phyloP scores from a whole-genome alignment of 37 sponge, comb jelly and placozoan genomes.

The Chondrosia reniformis region DNA sequence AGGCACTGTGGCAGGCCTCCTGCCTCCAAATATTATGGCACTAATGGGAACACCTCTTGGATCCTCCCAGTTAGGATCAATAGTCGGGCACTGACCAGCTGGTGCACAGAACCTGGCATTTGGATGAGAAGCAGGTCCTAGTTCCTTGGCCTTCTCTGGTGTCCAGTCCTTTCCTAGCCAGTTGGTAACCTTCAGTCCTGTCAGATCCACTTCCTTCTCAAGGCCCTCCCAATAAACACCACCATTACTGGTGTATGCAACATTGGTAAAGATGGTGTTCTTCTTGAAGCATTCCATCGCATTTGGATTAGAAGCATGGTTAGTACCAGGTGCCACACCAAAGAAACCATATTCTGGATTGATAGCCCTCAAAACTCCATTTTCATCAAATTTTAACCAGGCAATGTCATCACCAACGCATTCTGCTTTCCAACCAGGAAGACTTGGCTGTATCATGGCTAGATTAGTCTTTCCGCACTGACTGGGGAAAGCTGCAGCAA shows the following conservation, averaged over 20 bases:
- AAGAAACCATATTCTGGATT: slow-evolving; percentile 99
- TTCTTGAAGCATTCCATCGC: slow-evolving; percentile 85
- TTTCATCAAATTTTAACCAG: slow-evolving; percentile 93
- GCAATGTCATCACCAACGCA: slow-evolving; percentile 99
- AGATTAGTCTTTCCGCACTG: slow-evolving; percentile 99
- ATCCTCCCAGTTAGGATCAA: slow-evolving; percentile 92
- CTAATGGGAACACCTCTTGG: slow-evolving; percentile 96
- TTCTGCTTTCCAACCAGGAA: slow-evolving; percentile 99
- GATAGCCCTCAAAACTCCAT: slow-evolving; percentile 87
- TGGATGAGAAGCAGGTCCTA: slow-evolving; percentile 81
- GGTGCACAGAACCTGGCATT: slow-evolving; percentile 97
- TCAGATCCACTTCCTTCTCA: slow-evolving; percentile 60
- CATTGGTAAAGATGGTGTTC: slow-evolving; percentile 97
- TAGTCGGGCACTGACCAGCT: slow-evolving; percentile 62
- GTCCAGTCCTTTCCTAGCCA: slow-evolving; percentile 90
- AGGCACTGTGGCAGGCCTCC: slow-evolving; percentile 86
- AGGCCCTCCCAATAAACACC: slow-evolving; percentile 98
- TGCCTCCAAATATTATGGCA: slow-evolving; percentile 97
- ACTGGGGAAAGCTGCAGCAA: slow-evolving; percentile 98
- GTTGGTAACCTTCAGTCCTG: slow-evolving; percentile 57
- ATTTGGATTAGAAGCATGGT: slow-evolving; percentile 81
- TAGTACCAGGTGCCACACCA: slow-evolving; percentile 99
- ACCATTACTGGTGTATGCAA: slow-evolving; percentile 92
- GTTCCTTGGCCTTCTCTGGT: slow-evolving; percentile 29
- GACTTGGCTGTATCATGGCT: slow-evolving; percentile 92